Evolutionary conservation across 2,888 invertebrate genomes (phyloP).

Genomic region (Lasioglossum lativentre): DNA sequence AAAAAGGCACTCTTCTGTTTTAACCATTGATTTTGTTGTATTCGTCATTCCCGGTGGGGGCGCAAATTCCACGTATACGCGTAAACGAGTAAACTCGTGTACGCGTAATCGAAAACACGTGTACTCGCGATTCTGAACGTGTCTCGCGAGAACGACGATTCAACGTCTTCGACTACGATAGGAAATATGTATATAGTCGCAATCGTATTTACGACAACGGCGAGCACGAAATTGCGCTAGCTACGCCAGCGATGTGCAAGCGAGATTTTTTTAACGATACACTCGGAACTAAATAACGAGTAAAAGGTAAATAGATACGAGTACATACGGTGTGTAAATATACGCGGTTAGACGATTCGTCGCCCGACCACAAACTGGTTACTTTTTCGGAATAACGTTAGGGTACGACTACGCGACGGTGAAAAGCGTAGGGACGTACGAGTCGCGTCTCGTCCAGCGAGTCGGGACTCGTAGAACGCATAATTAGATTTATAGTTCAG

Average conservation of each 20-base stretch:
- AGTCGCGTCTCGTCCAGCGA: constrained; percentile 41
- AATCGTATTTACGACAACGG: constrained; percentile 7
- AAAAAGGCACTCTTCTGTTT: neutral
- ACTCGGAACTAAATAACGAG: neutral
- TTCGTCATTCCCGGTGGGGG: neutral
- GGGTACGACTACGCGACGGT: neutral
- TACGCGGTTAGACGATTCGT: constrained; percentile 25
- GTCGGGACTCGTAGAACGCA: constrained; percentile 53
- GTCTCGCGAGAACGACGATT: constrained; percentile 34
- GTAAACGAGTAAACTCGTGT: neutral
- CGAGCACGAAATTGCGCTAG: constrained; percentile 14
- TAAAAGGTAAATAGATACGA: constrained; percentile 3
- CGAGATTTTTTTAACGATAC: constrained; percentile 44
- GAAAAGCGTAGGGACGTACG: constrained; percentile 37
- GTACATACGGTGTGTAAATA: constrained; percentile 22
- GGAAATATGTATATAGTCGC: constrained; percentile 28
- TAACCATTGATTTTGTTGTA: neutral
- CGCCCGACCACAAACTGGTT: constrained; percentile 54
- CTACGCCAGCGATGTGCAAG: constrained; percentile 20
- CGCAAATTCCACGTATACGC: neutral
- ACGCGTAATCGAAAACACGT: too few species aligned
- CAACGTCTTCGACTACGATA: constrained; percentile 12
- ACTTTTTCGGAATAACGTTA: constrained; percentile 55
- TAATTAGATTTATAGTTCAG: constrained; percentile 80
- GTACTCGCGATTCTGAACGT: neutral